A percentile compares a stretch with the other conserved stretches of the same genome.
phyloP scores from a whole-genome alignment of 2,113 vertebrate species.

The Pomatostomus ruficeps region DNA sequence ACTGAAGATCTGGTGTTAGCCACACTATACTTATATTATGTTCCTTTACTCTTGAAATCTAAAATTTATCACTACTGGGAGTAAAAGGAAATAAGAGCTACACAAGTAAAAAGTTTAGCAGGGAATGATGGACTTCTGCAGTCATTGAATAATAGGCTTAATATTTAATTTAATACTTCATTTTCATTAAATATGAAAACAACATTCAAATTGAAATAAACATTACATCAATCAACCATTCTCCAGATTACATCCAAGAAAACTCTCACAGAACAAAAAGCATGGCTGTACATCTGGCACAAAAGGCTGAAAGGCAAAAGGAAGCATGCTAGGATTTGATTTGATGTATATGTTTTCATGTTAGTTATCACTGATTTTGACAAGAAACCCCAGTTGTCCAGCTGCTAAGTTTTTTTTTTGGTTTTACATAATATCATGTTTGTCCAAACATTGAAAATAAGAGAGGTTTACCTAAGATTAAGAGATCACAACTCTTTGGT shows the following conservation, averaged over 20 bases:
- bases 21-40: background rate
- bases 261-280: background rate
- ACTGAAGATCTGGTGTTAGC: background rate
- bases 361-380: background rate
- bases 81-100: background rate
- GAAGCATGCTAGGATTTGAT: background rate
- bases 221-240: background rate
- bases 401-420: background rate
- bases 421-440: background rate
- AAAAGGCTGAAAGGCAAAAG: background rate
- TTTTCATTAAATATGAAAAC: background rate
- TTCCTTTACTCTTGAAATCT: background rate
- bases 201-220: background rate
- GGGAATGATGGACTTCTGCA: background rate
- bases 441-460: background rate
- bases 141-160: background rate
- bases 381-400: background rate
- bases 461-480: background rate
- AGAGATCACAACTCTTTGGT: background rate
- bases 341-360: background rate
- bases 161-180: background rate
- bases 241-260: background rate
- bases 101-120: background rate
- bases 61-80: background rate
- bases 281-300: background rate